Percentiles rank a stretch among this genome's conserved stretches.
Conservation (phyloP, 1,140 invertebrate genomes). For the Drosophila pseudoobscura region DNA sequence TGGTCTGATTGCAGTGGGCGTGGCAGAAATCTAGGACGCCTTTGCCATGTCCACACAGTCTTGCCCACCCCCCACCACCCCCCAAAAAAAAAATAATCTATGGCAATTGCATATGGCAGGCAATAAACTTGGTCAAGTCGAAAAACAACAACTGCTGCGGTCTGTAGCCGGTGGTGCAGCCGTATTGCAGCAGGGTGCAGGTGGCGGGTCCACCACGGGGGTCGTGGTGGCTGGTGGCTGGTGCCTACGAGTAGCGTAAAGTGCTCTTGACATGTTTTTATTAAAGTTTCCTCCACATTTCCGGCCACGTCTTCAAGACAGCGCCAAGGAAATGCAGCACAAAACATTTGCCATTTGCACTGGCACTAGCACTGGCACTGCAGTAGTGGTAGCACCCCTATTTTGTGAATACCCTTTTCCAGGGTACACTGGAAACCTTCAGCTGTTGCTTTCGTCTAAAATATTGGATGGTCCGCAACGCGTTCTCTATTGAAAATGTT, state of each 20-base stretch:
- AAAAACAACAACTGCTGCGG: constrained; percentile 58
- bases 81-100: constrained; percentile 61
- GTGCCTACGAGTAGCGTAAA: constrained; percentile 36
- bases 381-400: neutral
- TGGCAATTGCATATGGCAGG: constrained; percentile 77
- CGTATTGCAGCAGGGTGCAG: neutral
- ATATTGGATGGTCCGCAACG: too few relatives aligned
- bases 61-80: constrained; percentile 16
- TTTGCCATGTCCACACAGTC: constrained; percentile 48
- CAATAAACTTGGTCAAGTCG: constrained; percentile 79
- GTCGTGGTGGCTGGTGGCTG: too few relatives aligned
- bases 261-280: constrained; percentile 79
- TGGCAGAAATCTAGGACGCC: constrained; percentile 49
- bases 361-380: too few relatives aligned
- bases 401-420: constrained; percentile 4
- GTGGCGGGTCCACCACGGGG: neutral
- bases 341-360: constrained; percentile 7
- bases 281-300: constrained; percentile 66
- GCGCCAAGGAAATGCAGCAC: constrained; percentile 15
- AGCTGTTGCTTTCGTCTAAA: neutral
- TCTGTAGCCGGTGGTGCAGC: constrained; percentile 16
- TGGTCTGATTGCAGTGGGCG: constrained; percentile 8
- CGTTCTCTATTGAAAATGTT: too few relatives aligned
- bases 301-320: constrained; percentile 31
- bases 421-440: neutral